Percentiles rank a stretch among this genome's conserved stretches.
phyloP scores from a whole-genome alignment of 1,140 invertebrate species.

The Micrasema minimum region DNA sequence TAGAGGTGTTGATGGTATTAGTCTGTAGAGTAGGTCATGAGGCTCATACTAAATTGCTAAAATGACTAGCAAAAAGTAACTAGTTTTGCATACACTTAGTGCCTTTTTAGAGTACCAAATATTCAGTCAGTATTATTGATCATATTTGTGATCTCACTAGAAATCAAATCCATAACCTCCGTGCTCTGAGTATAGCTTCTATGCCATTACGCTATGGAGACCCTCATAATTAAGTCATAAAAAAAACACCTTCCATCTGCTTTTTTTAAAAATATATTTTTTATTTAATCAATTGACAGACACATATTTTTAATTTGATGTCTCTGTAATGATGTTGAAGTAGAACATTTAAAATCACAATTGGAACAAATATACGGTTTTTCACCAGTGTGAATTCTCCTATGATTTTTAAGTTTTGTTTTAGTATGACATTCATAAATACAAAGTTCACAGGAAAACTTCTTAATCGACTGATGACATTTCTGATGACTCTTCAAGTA shows the following conservation, averaged over 20 bases:
- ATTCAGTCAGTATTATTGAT: not conserved
- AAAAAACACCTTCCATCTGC: not conserved
- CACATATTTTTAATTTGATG: no score
- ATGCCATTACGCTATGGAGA: not conserved
- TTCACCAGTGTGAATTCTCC: no score
- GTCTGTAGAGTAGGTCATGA: no score
- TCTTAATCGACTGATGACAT: constrained; percentile 34
- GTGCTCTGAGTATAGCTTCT: not conserved
- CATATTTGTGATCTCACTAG: no score
- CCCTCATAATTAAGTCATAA: not conserved
- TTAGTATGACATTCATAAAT: constrained; percentile 36
- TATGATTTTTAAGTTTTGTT: constrained; percentile 40
- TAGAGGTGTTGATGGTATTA: no score
- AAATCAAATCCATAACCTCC: not conserved
- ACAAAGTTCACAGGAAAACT: constrained; percentile 41
- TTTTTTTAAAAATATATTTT: constrained; percentile 3
- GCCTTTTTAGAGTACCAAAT: not conserved
- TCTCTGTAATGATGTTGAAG: constrained; percentile 22
- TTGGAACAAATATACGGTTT: constrained; percentile 37
- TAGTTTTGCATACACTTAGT: no score
- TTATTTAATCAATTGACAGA: no score
- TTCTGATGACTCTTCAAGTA: constrained; percentile 42
- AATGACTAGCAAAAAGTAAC: no score
- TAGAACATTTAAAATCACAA: constrained; percentile 41
- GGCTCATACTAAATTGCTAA: no score